Evolutionary conservation across 2,797 vertebrate genomes (phyloP), one percentile per base, ranked within the genome.

Genomic region (Acipenser ruthenus): DNA sequence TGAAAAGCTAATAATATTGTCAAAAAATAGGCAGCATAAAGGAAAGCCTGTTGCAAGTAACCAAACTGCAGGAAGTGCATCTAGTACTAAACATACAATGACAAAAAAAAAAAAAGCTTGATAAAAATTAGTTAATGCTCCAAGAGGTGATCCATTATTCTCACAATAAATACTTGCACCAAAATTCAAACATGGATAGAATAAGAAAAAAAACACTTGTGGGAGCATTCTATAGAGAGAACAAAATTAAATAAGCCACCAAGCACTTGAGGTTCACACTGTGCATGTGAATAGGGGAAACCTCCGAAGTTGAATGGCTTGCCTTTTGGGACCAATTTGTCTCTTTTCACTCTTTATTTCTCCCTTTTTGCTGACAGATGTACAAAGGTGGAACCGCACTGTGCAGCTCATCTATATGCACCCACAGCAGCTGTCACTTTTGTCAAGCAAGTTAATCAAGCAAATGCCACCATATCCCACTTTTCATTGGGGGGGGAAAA

Each of bases 251-350:
- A 99, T 97, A 96, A 96, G 93, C 94, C 91, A 93, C 93, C 95
- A 89, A 95, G 95, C 92, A 96, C 96, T 99, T 94, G 93, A 99
- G 94, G 92, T 90, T 86, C 94, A 93, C 89, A 91, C 93, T 82
- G 84, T 93, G 95, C 89, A 93, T 92, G 93, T 98, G 94, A 99
- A 99, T 98, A 93, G 94, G 92, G 93, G 93, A 93, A 95, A 92
- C 93, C 89, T 88, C 84, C 83, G 92, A 92, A 95, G 94, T 94
- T 98, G 95, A 99, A 98, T 97, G 93, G 96, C 91, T 92, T 94
- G 95, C 94, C 95, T 98, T 99, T 99, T 94, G 95, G 94, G 94
- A 94, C 96, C 95, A 98, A 98, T 99, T 99, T 99, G 96, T 96
- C 93, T 97, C 95, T 93, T 97, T 98, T 97, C 94, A 96, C 92